Percentiles rank a stretch among this genome's conserved stretches.
These are phyloP conservation scores for Magallana nippona DNA, from an alignment of 2,888 invertebrate species.

Conservation along the genomic window DNA sequence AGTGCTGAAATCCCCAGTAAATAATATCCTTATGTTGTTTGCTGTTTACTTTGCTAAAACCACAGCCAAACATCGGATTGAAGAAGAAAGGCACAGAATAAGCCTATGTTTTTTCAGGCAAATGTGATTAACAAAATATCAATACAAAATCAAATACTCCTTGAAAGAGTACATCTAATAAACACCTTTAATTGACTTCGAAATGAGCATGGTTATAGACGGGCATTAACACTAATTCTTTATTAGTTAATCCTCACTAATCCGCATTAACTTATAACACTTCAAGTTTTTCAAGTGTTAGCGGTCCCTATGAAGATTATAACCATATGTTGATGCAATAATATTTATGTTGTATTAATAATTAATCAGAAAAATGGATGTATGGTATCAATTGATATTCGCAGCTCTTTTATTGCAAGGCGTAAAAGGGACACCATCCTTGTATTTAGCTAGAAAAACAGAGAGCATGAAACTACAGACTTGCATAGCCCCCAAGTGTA, in stretches of 20 bases:
- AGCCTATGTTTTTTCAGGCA: conserved; percentile 23
- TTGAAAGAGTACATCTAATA: background rate
- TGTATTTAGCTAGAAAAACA: too few species aligned
- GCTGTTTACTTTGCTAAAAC: background rate
- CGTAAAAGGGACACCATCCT: background rate
- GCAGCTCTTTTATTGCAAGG: background rate
- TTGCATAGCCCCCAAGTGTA: background rate
- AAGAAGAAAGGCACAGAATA: background rate
- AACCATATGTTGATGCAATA: conserved; percentile 1
- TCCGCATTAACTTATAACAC: conserved; percentile 20
- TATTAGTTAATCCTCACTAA: conserved; percentile 1
- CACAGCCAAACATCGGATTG: conserved; percentile 10
- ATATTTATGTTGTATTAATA: conserved; percentile 26
- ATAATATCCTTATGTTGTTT: background rate
- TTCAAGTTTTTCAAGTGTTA: background rate
- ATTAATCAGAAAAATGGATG: background rate
- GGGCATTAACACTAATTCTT: background rate
- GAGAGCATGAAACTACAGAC: too few species aligned
- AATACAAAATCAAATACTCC: background rate
- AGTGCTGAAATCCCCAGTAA: background rate
- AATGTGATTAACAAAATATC: conserved; percentile 27
- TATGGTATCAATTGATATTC: background rate
- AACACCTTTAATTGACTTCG: conserved; percentile 19
- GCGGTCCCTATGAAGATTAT: background rate
- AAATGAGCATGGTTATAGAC: conserved; percentile 3